Evolutionary conservation across 2,113 vertebrate genomes (phyloP).

Genomic region (Astur gentilis): DNA sequence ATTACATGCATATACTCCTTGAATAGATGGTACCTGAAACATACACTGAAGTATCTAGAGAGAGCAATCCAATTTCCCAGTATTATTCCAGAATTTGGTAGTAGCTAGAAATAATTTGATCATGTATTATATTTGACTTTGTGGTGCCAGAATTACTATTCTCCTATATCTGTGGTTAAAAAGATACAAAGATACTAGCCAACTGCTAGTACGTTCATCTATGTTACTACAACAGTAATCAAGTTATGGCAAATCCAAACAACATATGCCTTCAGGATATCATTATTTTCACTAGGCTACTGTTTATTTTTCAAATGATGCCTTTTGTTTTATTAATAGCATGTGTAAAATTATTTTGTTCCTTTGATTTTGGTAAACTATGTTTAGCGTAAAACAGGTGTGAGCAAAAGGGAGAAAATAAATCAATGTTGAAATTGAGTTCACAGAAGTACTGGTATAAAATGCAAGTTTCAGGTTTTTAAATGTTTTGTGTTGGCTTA

Average conservation of each 20-base stretch:
- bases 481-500: neutral
- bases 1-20: neutral
- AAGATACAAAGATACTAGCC: neutral
- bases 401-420: neutral
- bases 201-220: neutral
- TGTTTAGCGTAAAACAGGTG: neutral
- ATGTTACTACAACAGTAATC: neutral
- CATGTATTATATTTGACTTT: neutral
- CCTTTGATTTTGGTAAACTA: neutral
- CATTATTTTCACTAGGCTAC: neutral
- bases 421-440: neutral
- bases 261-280: neutral
- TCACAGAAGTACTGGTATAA: neutral
- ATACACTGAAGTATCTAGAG: neutral
- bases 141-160: neutral
- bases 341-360: neutral
- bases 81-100: neutral
- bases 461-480: neutral
- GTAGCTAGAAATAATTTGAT: neutral
- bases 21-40: neutral
- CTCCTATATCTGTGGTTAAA: neutral
- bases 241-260: neutral
- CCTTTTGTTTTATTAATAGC: neutral
- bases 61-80: neutral
- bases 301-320: too few species aligned